These are phyloP conservation scores for Chromis chromis DNA, from an alignment of 2,797 vertebrate genomes.

Conservation along the genomic window DNA sequence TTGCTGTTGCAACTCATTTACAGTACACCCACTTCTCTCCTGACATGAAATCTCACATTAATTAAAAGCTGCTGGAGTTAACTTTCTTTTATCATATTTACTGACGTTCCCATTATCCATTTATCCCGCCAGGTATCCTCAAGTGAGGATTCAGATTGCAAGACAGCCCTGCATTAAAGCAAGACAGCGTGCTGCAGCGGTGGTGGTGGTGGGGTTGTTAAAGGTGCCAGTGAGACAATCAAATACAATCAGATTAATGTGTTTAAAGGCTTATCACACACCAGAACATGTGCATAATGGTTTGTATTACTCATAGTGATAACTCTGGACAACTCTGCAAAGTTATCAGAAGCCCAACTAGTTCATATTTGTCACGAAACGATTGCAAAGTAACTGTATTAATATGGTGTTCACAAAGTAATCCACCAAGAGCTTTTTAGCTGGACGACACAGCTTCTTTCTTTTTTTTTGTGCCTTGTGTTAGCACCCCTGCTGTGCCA, in stretches of 20 bases:
- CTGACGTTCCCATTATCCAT: slow-evolving; percentile 7
- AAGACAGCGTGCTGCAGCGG: not conserved
- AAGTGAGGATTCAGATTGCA: slow-evolving; percentile 7
- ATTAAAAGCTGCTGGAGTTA: slow-evolving; percentile 22
- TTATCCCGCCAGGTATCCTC: slow-evolving; percentile 16
- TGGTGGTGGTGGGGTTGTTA: not conserved
- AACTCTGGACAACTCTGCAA: not conserved
- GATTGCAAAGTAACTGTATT: not conserved
- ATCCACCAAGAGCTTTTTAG: not conserved
- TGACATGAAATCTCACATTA: slow-evolving; percentile 24
- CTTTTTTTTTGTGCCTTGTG: not conserved
- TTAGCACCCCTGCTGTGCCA: too few species aligned
- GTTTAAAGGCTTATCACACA: not conserved
- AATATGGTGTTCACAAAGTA: not conserved
- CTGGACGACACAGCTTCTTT: not conserved
- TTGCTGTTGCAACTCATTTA: slow-evolving; percentile 23
- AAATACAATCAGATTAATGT: slow-evolving; percentile 10
- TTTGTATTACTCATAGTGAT: not conserved
- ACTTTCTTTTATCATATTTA: slow-evolving; percentile 35
- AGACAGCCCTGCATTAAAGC: not conserved
- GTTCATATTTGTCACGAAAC: not conserved
- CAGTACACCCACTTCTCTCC: slow-evolving; percentile 18
- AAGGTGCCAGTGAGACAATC: slow-evolving; percentile 4
- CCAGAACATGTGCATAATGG: not conserved
- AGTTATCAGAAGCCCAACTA: not conserved